Evolutionary conservation across 1,140 invertebrate species (phyloP), one percentile per base, ranked within the genome.

Genomic region (Eurosta solidaginis): DNA sequence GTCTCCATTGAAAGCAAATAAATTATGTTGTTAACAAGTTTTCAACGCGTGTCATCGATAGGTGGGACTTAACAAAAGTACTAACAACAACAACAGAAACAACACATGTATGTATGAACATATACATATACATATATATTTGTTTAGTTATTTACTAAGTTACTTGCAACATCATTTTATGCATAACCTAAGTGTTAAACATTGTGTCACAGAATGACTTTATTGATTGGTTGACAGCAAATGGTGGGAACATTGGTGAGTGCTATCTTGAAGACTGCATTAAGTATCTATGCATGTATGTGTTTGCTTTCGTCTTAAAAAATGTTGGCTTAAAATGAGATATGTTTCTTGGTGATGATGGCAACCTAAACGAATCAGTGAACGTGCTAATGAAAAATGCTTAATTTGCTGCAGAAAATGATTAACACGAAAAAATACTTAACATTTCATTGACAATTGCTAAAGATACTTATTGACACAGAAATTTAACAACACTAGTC

Each of bases 1-100:
- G 59, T 68, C 59, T 68, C 33, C 59, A 42, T 40, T 68, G 59
- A 68, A 68, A 68, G 59, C 59, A 68, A 68, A 68, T 68, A 68
- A 68, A 68, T 68, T 68, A 68, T 68, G 59, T 68, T 68, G 59
- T 68, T 68, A 68, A 42, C 59, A 68, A 68, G 59, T 68, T 68
- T 29, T 68, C 59, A 68, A 22, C 59, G 59, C 59, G 59, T 68
- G 59, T 40, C 59, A 68, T 68, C 59, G 59, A 68, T 68, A 68
- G 59, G 33, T 68, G 36, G 33, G 17, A 17, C 36, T 17, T 17
- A 49, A 4, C 10, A 49, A 10, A 10, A 49, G 4, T n/a, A n/a
- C n/a, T n/a, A 4, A 49, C 9, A 9, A 22, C 29, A n/a, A 36
- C 12, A 12, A 68, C n/a, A 10, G 40, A 29, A 29, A 29, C 14